Percentiles rank a stretch among this genome's conserved stretches.
Conservation (phyloP, 64 coral and sea anemone genomes). For the Platygyra sinensis region DNA sequence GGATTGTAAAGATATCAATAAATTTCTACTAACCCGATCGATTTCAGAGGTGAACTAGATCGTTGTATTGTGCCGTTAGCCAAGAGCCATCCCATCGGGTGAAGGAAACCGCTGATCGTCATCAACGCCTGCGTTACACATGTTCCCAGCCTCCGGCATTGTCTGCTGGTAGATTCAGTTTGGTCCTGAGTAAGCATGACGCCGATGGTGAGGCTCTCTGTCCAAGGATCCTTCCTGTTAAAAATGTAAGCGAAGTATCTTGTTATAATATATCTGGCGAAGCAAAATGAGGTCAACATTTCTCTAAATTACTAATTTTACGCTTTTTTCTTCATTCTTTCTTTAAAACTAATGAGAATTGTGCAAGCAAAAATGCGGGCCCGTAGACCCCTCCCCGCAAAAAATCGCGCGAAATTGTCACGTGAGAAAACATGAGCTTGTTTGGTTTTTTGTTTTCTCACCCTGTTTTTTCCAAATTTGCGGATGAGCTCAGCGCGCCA, state of each 20-base stretch:
- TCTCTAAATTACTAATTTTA: too few relatives aligned
- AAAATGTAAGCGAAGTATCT: not conserved
- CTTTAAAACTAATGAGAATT: too few relatives aligned
- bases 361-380: too few relatives aligned
- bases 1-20: too few relatives aligned
- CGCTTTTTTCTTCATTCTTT: too few relatives aligned
- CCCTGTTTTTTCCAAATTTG: too few relatives aligned
- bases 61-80: conserved; percentile 64
- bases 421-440: too few relatives aligned
- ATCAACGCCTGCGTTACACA: conserved; percentile 50
- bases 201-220: conserved; percentile 58
- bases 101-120: conserved; percentile 57
- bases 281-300: too few relatives aligned
- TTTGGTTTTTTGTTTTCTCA: too few relatives aligned
- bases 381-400: too few relatives aligned
- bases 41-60: not conserved
- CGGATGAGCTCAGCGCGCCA: too few relatives aligned
- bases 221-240: conserved; percentile 33
- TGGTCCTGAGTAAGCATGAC: conserved; percentile 34
- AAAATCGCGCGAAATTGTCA: too few relatives aligned
- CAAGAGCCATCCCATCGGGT: conserved; percentile 62
- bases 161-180: conserved; percentile 10
- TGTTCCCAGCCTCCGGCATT: conserved; percentile 38
- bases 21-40: conserved; percentile 9
- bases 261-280: not conserved